Base-by-base conservation (phyloP, 2,797 vertebrate genomes). In the Staurois parvus region DNA sequence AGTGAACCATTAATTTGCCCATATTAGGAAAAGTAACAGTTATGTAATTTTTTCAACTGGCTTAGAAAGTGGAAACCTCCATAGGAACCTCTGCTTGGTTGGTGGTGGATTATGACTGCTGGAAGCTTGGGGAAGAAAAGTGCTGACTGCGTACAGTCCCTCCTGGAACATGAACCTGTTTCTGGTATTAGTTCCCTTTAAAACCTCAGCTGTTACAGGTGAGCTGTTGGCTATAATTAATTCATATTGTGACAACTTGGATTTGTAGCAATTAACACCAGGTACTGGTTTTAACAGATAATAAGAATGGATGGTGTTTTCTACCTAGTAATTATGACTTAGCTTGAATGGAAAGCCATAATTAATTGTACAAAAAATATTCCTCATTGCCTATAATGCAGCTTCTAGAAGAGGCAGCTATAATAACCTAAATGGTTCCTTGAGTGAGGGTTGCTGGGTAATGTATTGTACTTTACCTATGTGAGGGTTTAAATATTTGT, bases 271-370 rank as follows among this genome's bases (percentile, higher is more conserved):
- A 76, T 85, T 85, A 75, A 81, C 78, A 85, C 45, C 64, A 42
- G 66, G 72, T 75, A 81, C 48, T 75, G 32, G 70, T 81, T 42
- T 67, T 76, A 76, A 81, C 69, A 72, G 70, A 72, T 81, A 72
- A 81, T 72, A 77, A 68, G 84, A 85, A 85, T 70, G 69, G 68
- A 85, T 81, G 78, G 52, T 59, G 37, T 64, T 80, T 75, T 80
- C 62, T 76, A 62, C 78, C 66, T 76, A 70, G 78, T 67, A 76
- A 85, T 81, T 85, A 81, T 73, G 78, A 80, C 37, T 81, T 81
- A 85, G 29, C 74, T 45, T 48, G 88, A 84, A 84, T 86, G 81
- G 84, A 89, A 88, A 84, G 76, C 68, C 29, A 52, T 85, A 81
- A 85, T 81, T 76, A 85, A 81, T 70, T 76, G 72, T 40, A 70